phyloP scores from a whole-genome alignment of 2,797 vertebrate species.

The Periparus ater region DNA sequence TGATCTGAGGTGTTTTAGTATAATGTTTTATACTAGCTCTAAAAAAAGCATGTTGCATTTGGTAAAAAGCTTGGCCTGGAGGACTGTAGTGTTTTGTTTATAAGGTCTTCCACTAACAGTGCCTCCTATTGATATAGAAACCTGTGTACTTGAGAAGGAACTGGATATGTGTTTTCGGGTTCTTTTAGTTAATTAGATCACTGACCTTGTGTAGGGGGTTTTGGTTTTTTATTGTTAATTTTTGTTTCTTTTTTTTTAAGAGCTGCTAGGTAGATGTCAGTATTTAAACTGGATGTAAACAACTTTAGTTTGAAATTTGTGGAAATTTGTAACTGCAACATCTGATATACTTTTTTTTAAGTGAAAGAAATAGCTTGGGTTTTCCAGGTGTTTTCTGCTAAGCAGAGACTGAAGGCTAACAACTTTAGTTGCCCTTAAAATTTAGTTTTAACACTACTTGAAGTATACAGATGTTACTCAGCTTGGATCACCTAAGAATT shows the following conservation, averaged over 20 bases:
- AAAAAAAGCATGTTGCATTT: conserved; percentile 46
- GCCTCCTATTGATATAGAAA: conserved; percentile 68
- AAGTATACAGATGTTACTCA: conserved; percentile 67
- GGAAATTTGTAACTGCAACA: conserved; percentile 56
- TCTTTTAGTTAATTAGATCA: conserved; percentile 58
- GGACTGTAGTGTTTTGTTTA: conserved; percentile 67
- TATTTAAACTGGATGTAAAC: conserved; percentile 76
- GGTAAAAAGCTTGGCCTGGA: conserved; percentile 46
- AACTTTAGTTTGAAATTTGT: conserved; percentile 22
- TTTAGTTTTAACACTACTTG: conserved; percentile 66
- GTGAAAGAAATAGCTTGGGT: not conserved
- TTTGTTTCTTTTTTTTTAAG: conserved; percentile 59
- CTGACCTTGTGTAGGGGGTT: conserved; percentile 17
- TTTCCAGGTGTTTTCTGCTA: conserved; percentile 20
- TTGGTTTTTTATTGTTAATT: conserved; percentile 55
- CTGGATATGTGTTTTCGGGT: conserved; percentile 63
- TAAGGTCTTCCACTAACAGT: conserved; percentile 77
- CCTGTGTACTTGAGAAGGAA: conserved; percentile 65
- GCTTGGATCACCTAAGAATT: conserved; percentile 62
- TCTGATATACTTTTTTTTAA: not conserved
- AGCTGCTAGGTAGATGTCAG: conserved; percentile 70
- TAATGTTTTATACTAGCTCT: conserved; percentile 58
- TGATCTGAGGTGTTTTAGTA: conserved; percentile 45
- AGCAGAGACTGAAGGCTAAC: conserved; percentile 55
- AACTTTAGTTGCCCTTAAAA: conserved; percentile 46